These are phyloP conservation scores for Hemaris fuciformis DNA, from an alignment of 2,888 invertebrate species.

Conservation along the genomic window DNA sequence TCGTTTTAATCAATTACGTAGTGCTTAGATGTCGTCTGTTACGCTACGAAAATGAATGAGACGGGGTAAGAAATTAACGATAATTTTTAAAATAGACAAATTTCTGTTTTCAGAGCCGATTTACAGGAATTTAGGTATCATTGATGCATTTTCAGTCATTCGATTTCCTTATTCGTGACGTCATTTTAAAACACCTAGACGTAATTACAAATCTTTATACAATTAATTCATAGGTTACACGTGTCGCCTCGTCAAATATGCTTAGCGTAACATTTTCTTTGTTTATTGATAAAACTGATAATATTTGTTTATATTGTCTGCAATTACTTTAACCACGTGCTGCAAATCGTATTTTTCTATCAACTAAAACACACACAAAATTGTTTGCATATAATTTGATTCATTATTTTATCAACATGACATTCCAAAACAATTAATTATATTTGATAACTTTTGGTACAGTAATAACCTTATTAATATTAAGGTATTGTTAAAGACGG, in stretches of 20 bases:
- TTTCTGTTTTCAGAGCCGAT: too few relatives aligned
- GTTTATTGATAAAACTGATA: conserved; percentile 3
- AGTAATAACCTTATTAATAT: not conserved
- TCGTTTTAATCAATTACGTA: not conserved
- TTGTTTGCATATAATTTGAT: not conserved
- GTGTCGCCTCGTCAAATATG: not conserved
- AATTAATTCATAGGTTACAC: not conserved
- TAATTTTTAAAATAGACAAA: too few relatives aligned
- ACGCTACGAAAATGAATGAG: too few relatives aligned
- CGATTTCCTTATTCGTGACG: too few relatives aligned
- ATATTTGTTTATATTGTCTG: not conserved
- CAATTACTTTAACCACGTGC: not conserved
- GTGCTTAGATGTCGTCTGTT: too few relatives aligned
- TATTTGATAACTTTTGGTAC: not conserved
- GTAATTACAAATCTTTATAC: not conserved
- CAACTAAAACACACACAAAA: not conserved
- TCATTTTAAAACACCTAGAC: too few relatives aligned
- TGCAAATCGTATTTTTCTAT: not conserved
- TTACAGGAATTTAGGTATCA: too few relatives aligned
- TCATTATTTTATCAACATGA: not conserved
- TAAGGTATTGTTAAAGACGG: not conserved
- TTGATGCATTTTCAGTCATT: too few relatives aligned
- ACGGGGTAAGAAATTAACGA: too few relatives aligned
- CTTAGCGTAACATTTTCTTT: not conserved
- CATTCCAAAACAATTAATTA: not conserved